Evolutionary conservation across 2,113 vertebrate species (phyloP).

Genomic region (Gallinago paraguaiae): DNA sequence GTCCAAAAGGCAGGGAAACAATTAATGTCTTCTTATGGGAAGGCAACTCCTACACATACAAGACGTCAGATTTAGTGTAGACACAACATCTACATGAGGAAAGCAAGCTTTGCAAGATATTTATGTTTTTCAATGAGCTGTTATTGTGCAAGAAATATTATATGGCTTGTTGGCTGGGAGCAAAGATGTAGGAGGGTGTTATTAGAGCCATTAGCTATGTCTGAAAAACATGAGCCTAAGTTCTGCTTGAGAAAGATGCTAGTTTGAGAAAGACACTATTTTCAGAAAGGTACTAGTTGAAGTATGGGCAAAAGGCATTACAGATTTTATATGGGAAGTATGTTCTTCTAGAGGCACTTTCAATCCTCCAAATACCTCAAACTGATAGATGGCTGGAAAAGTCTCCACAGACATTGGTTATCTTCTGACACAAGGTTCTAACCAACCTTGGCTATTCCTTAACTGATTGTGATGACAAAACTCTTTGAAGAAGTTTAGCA

Average conservation of each 20-base stretch:
- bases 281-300: no score
- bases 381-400: neutral
- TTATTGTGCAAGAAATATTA: slow-evolving; percentile 20
- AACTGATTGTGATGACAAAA: neutral
- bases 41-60: neutral
- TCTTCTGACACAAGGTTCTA: neutral
- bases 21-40: neutral
- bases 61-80: neutral
- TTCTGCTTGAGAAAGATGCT: neutral
- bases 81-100: neutral
- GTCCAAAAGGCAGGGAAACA: neutral
- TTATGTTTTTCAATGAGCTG: neutral
- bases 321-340: neutral
- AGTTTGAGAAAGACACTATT: no score
- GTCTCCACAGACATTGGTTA: neutral
- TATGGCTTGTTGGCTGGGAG: neutral
- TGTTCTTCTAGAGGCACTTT: neutral
- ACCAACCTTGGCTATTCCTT: neutral
- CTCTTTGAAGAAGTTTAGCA: neutral
- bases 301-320: neutral
- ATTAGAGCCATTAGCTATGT: neutral
- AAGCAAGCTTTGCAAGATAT: slow-evolving; percentile 12
- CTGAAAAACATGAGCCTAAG: neutral
- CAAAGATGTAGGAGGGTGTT: neutral
- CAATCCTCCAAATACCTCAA: neutral